phyloP scores from a whole-genome alignment of 2,797 vertebrate genomes.

The Denticeps clupeoides region DNA sequence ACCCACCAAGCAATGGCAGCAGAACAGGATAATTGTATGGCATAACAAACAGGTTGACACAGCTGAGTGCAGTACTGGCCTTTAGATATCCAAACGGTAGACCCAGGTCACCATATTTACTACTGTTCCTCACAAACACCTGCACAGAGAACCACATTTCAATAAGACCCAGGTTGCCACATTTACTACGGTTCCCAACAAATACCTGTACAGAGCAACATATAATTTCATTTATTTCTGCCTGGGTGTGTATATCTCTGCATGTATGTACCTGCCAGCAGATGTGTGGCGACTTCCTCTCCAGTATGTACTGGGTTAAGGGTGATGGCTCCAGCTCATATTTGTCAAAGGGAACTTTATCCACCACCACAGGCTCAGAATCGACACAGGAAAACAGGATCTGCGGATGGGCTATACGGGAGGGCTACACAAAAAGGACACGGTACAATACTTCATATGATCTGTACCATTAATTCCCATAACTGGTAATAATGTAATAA shows the following conservation, averaged over 20 bases:
- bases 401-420: conserved; percentile 83
- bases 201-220: too few species aligned
- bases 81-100: conserved; percentile 96
- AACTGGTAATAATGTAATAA: too few species aligned
- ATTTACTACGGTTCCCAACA: too few species aligned
- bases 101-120: conserved; percentile 82
- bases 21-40: conserved; percentile 96
- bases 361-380: conserved; percentile 97
- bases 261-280: conserved; percentile 83
- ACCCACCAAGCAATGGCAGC: conserved; percentile 91
- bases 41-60: conserved; percentile 98
- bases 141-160: conserved; percentile 37
- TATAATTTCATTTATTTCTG: too few species aligned
- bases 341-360: conserved; percentile 97
- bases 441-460: not conserved
- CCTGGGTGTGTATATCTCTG: conserved; percentile 1
- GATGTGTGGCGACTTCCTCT: conserved; percentile 89
- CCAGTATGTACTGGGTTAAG: conserved; percentile 89
- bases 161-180: too few species aligned
- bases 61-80: conserved; percentile 92
- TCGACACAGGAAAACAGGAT: conserved; percentile 90
- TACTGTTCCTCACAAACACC: conserved; percentile 92
- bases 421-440: conserved; percentile 59
- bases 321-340: conserved; percentile 96
- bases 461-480: too few species aligned